Percentiles rank a stretch among this genome's conserved stretches.
Evolutionary conservation across 1,140 invertebrate species (phyloP).

Genomic region (Pogonomyrmex californicus): DNA sequence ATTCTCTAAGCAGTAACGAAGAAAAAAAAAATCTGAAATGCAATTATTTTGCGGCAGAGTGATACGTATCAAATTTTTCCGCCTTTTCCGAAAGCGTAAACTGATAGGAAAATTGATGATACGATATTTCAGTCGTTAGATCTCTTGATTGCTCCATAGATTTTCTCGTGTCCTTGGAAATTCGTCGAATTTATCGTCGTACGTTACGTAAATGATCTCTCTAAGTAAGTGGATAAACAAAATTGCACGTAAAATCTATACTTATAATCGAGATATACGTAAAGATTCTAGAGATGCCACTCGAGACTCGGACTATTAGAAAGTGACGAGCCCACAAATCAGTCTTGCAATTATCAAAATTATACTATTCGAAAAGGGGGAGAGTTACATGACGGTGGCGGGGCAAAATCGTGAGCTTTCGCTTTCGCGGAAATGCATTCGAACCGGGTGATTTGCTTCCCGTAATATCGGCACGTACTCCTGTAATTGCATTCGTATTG

Average conservation of each 20-base stretch:
- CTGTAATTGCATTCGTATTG: background rate
- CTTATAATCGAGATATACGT: background rate
- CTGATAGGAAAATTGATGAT: background rate
- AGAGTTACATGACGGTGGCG: constrained; percentile 31
- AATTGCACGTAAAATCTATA: background rate
- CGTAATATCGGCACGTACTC: background rate
- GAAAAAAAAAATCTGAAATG: background rate
- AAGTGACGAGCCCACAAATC: constrained; percentile 32
- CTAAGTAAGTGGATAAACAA: background rate
- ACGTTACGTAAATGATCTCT: constrained; percentile 28
- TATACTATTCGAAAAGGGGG: constrained; percentile 47
- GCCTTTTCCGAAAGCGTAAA: too few species aligned
- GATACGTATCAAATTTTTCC: background rate
- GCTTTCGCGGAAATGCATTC: constrained; percentile 44
- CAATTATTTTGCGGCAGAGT: background rate
- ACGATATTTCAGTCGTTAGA: background rate
- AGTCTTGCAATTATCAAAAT: constrained; percentile 36
- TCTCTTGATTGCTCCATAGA: background rate
- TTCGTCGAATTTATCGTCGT: background rate
- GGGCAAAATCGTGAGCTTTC: constrained; percentile 50
- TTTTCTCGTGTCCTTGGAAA: constrained; percentile 1
- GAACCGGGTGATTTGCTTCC: background rate
- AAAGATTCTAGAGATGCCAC: background rate
- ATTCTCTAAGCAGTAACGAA: background rate
- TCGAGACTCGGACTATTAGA: constrained; percentile 9